phyloP scores from a whole-genome alignment of 2,113 vertebrate species.

The Callipepla californica region DNA sequence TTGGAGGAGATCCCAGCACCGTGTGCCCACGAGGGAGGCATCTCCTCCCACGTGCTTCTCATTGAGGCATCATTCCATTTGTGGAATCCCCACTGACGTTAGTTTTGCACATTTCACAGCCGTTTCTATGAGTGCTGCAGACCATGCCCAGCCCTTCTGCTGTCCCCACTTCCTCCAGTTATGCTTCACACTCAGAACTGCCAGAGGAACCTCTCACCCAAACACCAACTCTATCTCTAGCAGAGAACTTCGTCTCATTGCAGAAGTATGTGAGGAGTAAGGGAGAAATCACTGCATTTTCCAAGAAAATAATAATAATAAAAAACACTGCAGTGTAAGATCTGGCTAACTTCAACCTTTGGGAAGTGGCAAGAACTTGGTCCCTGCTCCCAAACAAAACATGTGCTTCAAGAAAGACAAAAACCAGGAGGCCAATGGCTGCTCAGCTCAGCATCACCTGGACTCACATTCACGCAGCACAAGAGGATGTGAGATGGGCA shows the following conservation, averaged over 20 bases:
- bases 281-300: background rate
- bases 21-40: fast-evolving
- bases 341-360: background rate
- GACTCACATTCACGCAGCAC: background rate
- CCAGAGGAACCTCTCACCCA: background rate
- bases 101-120: background rate
- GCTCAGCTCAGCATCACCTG: background rate
- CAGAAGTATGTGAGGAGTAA: background rate
- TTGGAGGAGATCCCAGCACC: background rate
- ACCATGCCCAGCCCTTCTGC: background rate
- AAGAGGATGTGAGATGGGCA: background rate
- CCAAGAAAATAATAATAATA: too few relatives aligned
- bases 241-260: background rate
- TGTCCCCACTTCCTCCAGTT: background rate
- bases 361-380: background rate
- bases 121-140: background rate
- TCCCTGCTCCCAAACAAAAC: background rate
- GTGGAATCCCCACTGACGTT: fast-evolving
- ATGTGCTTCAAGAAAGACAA: background rate
- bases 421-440: background rate
- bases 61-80: fast-evolving
- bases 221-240: background rate
- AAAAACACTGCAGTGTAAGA: background rate
- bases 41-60: background rate
- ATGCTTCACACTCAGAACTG: background rate